Evolutionary conservation across 2,797 vertebrate species (phyloP).

Genomic region (Sebastes paucispinis): DNA sequence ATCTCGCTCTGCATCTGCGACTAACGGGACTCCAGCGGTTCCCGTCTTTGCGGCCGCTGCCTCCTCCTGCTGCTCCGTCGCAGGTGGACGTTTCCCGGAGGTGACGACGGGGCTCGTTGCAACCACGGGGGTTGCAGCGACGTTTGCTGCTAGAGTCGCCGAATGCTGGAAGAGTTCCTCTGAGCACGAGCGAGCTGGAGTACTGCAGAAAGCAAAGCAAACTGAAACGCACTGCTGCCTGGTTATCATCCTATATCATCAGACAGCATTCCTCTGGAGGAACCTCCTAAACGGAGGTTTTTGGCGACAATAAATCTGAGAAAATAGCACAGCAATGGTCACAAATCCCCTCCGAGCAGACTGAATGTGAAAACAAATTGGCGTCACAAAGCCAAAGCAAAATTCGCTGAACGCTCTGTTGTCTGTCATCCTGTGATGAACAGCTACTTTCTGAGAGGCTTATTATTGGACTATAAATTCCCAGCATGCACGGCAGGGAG

Average conservation of each 20-base stretch:
- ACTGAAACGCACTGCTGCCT: constrained; percentile 55
- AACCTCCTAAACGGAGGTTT: constrained; percentile 30
- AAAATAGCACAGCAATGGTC: constrained; percentile 30
- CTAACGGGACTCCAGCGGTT: not conserved
- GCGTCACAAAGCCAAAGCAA: constrained; percentile 24
- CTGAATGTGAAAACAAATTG: constrained; percentile 25
- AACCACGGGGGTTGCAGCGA: not conserved
- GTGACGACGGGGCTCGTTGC: constrained; percentile 28
- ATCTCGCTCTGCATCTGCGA: constrained; percentile 44
- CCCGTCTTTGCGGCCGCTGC: constrained; percentile 24
- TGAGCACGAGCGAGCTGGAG: constrained; percentile 72
- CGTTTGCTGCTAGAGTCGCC: constrained; percentile 29
- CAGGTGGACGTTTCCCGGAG: constrained; percentile 37
- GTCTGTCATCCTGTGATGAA: constrained; percentile 56
- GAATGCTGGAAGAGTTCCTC: constrained; percentile 71
- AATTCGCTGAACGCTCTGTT: constrained; percentile 12
- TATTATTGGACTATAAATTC: constrained; percentile 59
- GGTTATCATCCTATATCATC: constrained; percentile 52
- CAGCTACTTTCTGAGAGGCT: constrained; percentile 39
- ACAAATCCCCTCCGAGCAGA: constrained; percentile 28
- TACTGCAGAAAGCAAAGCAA: constrained; percentile 78
- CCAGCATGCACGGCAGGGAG: constrained; percentile 39
- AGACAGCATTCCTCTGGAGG: constrained; percentile 51
- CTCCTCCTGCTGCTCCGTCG: constrained; percentile 22
- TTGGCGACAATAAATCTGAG: constrained; percentile 44